phyloP scores from a whole-genome alignment of 2,113 vertebrate species.

The Etheostoma cragini region DNA sequence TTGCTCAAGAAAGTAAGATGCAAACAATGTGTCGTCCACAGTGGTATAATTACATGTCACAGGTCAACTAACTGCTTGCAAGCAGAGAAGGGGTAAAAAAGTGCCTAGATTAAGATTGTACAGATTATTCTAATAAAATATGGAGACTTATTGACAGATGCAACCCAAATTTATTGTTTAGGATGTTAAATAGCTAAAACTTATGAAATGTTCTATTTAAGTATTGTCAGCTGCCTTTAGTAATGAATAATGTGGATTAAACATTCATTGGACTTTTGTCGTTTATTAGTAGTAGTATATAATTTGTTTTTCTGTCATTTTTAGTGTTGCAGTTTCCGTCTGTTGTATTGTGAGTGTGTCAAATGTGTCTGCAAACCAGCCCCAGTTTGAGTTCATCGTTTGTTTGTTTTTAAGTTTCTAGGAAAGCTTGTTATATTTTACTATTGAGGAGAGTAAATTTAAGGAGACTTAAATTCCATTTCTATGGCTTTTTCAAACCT shows the following conservation, averaged over 20 bases:
- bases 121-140: constrained; percentile 50
- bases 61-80: constrained; percentile 34
- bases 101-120: constrained; percentile 80
- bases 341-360: constrained; percentile 10
- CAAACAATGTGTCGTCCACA: background rate
- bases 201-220: constrained; percentile 50
- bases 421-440: background rate
- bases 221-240: constrained; percentile 42
- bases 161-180: constrained; percentile 28
- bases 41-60: background rate
- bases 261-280: constrained; percentile 26
- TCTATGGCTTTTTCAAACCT: constrained; percentile 24
- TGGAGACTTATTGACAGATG: constrained; percentile 52
- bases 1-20: constrained; percentile 6
- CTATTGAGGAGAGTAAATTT: background rate
- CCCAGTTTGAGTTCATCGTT: background rate
- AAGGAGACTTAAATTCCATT: constrained; percentile 36
- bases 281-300: background rate
- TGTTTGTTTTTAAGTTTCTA: background rate
- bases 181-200: constrained; percentile 27
- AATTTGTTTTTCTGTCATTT: background rate
- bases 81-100: constrained; percentile 70
- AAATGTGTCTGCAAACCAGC: constrained; percentile 13
- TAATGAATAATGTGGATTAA: constrained; percentile 25
- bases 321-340: constrained; percentile 31